Conservation (phyloP, 2,888 invertebrate species). For the Spialia ferax region DNA sequence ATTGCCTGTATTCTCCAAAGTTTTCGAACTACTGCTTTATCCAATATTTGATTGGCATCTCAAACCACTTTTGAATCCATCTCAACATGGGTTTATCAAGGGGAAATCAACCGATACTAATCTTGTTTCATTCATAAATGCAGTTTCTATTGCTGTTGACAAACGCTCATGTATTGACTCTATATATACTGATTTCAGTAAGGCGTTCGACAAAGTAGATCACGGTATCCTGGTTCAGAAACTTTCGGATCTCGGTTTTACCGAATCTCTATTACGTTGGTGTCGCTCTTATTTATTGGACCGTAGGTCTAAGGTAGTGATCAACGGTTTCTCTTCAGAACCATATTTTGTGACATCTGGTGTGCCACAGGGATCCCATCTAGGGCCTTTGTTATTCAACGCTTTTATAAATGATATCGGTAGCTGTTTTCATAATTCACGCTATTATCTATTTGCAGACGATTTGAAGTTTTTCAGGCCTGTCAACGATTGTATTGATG, state of each 20-base stretch:
- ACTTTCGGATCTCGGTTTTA: not conserved
- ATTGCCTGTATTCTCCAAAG: slow-evolving; percentile 5
- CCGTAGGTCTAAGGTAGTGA: slow-evolving; percentile 1
- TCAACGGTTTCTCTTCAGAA: slow-evolving; percentile 12
- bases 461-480: slow-evolving; percentile 9
- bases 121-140: slow-evolving; percentile 1
- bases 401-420: slow-evolving; percentile 5
- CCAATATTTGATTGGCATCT: slow-evolving; percentile 13
- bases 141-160: slow-evolving; percentile 28
- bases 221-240: not conserved
- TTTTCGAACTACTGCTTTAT: slow-evolving; percentile 9
- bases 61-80: not conserved
- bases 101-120: slow-evolving; percentile 7
- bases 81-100: slow-evolving; percentile 2
- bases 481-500: not conserved
- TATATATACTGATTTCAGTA: slow-evolving; percentile 19
- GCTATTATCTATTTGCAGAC: not conserved
- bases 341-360: slow-evolving; percentile 14
- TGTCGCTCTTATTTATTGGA: slow-evolving; percentile 11
- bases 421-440: not conserved
- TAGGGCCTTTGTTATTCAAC: slow-evolving; percentile 10
- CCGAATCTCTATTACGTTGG: not conserved
- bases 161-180: not conserved
- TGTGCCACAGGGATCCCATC: slow-evolving; percentile 5
- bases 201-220: slow-evolving; percentile 31